Conservation (phyloP, 2,888 invertebrate genomes). For the Drepanosiphum platanoidis region DNA sequence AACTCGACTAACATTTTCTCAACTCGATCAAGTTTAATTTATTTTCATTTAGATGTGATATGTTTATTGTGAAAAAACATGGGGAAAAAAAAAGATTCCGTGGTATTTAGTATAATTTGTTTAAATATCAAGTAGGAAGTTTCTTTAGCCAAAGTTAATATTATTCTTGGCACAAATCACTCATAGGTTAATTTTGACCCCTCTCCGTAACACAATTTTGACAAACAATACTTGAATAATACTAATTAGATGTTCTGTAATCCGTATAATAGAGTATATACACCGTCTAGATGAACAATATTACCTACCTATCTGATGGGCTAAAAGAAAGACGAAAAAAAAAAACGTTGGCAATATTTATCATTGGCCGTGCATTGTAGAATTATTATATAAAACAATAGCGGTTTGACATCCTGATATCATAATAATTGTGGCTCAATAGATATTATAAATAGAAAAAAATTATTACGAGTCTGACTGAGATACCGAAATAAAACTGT, state of each 20-base stretch:
- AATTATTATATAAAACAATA: background rate
- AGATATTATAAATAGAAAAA: background rate
- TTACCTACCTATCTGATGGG: slow-evolving; percentile 20
- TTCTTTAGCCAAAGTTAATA: slow-evolving; percentile 48
- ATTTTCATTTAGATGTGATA: background rate
- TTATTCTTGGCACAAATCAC: slow-evolving; percentile 57
- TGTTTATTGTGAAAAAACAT: background rate
- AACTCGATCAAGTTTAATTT: background rate
- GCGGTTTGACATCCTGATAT: background rate
- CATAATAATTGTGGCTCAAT: background rate
- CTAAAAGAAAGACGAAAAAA: background rate
- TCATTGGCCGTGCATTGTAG: slow-evolving; percentile 41
- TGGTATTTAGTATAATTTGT: slow-evolving; percentile 21
- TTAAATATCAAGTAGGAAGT: slow-evolving; percentile 42
- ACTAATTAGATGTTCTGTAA: slow-evolving; percentile 47
- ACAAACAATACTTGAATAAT: slow-evolving; percentile 52
- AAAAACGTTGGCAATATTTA: slow-evolving; percentile 53
- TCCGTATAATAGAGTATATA: background rate
- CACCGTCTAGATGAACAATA: slow-evolving; percentile 36
- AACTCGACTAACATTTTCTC: background rate
- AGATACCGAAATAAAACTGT: too few relatives aligned
- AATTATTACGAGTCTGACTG: background rate
- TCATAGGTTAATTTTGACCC: slow-evolving; percentile 52
- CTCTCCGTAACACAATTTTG: slow-evolving; percentile 17
- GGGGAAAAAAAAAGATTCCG: slow-evolving; percentile 13